A percentile compares a stretch with the other conserved stretches of the same genome.
phyloP scores from a whole-genome alignment of 2,113 vertebrate genomes.

The Tautogolabrus adspersus region DNA sequence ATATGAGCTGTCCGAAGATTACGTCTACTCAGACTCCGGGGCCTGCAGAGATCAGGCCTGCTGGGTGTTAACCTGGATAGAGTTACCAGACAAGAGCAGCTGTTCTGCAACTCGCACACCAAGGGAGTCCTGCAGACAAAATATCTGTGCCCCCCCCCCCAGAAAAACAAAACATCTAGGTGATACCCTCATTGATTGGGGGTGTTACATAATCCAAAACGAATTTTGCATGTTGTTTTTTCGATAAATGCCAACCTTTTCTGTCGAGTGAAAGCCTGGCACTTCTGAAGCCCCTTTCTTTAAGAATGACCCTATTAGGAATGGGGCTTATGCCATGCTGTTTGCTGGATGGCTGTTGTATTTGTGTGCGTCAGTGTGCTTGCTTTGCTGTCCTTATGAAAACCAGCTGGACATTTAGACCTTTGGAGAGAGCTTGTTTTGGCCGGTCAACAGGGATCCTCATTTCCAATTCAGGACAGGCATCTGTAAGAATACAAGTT shows the following conservation, averaged over 20 bases:
- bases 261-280: conserved; percentile 42
- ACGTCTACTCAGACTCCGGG: conserved; percentile 13
- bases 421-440: conserved; percentile 12
- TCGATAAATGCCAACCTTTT: conserved; percentile 48
- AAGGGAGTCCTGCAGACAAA: conserved; percentile 8
- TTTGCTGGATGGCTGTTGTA: conserved; percentile 16
- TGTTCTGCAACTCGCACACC: conserved; percentile 2
- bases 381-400: conserved; percentile 20
- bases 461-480: conserved; percentile 6
- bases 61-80: conserved; percentile 50
- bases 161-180: conserved; percentile 44
- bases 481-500: not conserved
- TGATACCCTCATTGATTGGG: conserved; percentile 26
- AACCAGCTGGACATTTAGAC: conserved; percentile 30
- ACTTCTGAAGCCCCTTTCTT: conserved; percentile 41
- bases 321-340: conserved; percentile 29
- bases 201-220: conserved; percentile 41
- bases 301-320: conserved; percentile 57
- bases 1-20: conserved; percentile 63
- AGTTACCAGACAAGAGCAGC: conserved; percentile 49
- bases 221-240: conserved; percentile 40
- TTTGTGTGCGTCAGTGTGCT: conserved; percentile 14
- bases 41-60: conserved; percentile 41
- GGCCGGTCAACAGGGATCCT: not conserved
- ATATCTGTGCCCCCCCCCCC: not conserved